Evolutionary conservation across 2,797 vertebrate species (phyloP).

Genomic region (Tenualosa ilisha): DNA sequence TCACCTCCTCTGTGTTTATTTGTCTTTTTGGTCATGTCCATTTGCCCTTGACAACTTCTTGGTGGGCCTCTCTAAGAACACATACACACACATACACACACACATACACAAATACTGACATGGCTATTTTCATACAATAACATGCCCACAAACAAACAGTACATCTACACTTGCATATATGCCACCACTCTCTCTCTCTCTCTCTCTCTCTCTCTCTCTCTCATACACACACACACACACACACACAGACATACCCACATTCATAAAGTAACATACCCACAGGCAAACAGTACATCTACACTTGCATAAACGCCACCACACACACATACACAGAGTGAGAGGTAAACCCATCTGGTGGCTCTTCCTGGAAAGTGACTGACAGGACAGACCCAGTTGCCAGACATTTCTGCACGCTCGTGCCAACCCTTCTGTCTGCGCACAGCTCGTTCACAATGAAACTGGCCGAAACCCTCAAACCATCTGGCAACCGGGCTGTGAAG

Average conservation of each 20-base stretch:
- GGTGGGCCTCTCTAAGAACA: not conserved
- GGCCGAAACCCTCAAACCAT: not conserved
- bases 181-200: too few species aligned
- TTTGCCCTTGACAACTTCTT: not conserved
- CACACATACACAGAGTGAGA: not conserved
- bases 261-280: not conserved
- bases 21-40: not conserved
- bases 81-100: not conserved
- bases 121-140: not conserved
- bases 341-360: conserved; percentile 14
- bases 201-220: not conserved
- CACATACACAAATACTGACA: not conserved
- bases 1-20: not conserved
- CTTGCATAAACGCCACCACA: not conserved
- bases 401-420: not conserved
- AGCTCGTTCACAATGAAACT: conserved; percentile 6
- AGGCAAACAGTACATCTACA: not conserved
- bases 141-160: not conserved
- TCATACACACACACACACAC: conserved; percentile 10
- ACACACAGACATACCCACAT: not conserved
- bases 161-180: too few species aligned
- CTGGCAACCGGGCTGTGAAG: conserved; percentile 5
- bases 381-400: not conserved
- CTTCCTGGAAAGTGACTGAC: conserved; percentile 20
- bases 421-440: not conserved